Evolutionary conservation across 2,797 vertebrate species (phyloP).

Genomic region (Distichodus sexfasciatus): DNA sequence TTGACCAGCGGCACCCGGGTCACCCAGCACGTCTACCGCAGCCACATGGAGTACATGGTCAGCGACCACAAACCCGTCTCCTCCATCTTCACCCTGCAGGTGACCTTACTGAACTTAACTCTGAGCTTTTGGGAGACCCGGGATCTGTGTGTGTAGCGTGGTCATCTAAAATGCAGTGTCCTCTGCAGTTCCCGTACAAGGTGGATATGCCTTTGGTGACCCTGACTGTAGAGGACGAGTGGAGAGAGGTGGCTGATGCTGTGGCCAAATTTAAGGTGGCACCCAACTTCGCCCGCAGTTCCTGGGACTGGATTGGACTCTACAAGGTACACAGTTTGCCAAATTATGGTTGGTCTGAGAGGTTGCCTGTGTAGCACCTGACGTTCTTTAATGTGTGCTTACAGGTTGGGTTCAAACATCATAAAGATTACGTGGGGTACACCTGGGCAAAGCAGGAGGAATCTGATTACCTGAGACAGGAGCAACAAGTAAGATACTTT

Average conservation of each 20-base stretch:
- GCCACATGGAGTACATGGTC: constrained; percentile 90
- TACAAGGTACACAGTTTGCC: constrained; percentile 78
- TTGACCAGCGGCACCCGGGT: constrained; percentile 76
- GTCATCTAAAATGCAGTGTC: constrained; percentile 2
- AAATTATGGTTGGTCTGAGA: not conserved
- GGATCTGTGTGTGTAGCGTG: too few relatives aligned
- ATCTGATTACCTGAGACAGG: constrained; percentile 73
- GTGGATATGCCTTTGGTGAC: constrained; percentile 83
- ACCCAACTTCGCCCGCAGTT: constrained; percentile 84
- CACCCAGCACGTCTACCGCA: constrained; percentile 89
- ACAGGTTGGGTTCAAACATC: constrained; percentile 96
- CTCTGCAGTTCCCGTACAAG: constrained; percentile 84
- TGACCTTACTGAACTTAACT: constrained; percentile 46
- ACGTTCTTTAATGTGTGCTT: not conserved
- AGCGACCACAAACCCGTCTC: constrained; percentile 97
- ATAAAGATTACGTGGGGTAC: constrained; percentile 94
- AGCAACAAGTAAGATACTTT: constrained; percentile 75
- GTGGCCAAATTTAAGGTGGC: constrained; percentile 79
- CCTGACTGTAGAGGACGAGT: constrained; percentile 89
- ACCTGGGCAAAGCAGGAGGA: constrained; percentile 96
- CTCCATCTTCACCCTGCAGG: constrained; percentile 92
- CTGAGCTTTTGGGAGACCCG: too few relatives aligned
- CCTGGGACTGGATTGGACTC: constrained; percentile 98
- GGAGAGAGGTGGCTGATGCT: constrained; percentile 85
- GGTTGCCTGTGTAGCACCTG: too few relatives aligned